Conservation (phyloP, 2,888 invertebrate genomes). For the Petrolisthes manimaculis region DNA sequence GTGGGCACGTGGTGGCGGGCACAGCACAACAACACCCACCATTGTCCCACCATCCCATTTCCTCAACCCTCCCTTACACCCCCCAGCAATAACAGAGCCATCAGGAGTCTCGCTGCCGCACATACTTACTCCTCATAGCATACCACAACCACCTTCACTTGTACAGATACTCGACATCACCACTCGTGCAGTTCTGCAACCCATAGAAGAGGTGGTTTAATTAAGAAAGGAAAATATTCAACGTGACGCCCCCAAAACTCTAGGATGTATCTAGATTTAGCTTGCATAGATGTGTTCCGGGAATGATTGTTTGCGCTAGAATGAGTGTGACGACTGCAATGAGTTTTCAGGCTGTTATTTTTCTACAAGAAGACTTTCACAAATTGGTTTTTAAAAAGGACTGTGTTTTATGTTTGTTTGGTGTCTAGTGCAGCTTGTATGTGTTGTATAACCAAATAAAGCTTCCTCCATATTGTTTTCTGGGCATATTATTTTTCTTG, state of each 20-base stretch:
- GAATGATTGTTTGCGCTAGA: slow-evolving; percentile 43
- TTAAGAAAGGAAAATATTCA: not conserved
- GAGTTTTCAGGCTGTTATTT: slow-evolving; percentile 47
- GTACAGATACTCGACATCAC: slow-evolving; percentile 19
- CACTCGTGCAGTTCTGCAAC: slow-evolving; percentile 1
- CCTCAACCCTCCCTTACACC: not conserved
- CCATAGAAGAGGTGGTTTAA: not conserved
- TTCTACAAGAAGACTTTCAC: slow-evolving; percentile 37
- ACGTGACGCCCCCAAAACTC: slow-evolving; percentile 17
- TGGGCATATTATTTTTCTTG: not conserved
- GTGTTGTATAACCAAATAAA: slow-evolving; percentile 52
- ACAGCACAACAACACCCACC: slow-evolving; percentile 27
- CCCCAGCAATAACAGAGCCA: slow-evolving; percentile 46
- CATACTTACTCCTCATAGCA: slow-evolving; percentile 21
- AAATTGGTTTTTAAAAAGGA: slow-evolving; percentile 48
- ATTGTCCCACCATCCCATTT: not conserved
- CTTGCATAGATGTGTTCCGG: slow-evolving; percentile 51
- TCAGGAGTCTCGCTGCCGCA: slow-evolving; percentile 1
- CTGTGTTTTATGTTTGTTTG: slow-evolving; percentile 52
- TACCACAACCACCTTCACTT: slow-evolving; percentile 17
- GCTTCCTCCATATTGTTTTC: slow-evolving; percentile 23
- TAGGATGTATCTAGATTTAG: slow-evolving; percentile 49
- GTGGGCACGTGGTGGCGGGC: slow-evolving; percentile 35
- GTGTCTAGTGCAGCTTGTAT: slow-evolving; percentile 48
- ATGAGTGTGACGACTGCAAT: slow-evolving; percentile 20